phyloP scores from a whole-genome alignment of 2,113 vertebrate genomes.

The Uria aalge region DNA sequence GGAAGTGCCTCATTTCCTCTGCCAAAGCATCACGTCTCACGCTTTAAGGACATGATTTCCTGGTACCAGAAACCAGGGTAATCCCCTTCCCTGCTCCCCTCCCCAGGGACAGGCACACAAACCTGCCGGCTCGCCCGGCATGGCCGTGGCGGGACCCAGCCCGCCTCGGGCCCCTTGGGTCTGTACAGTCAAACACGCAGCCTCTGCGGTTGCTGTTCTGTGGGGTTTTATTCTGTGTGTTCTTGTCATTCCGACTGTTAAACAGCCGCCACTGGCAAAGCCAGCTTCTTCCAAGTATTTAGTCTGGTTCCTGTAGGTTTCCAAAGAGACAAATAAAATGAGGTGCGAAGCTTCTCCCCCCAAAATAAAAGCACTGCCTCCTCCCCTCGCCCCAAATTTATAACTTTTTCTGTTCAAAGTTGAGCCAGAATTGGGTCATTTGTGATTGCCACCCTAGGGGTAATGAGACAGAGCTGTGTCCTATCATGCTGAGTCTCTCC shows the following conservation, averaged over 20 bases:
- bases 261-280: background rate
- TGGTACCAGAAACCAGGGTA: background rate
- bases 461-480: background rate
- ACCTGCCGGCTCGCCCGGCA: background rate
- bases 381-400: no score
- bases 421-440: background rate
- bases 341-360: no score
- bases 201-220: background rate
- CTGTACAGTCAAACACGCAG: fast-evolving
- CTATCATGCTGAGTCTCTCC: background rate
- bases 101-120: no score
- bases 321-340: background rate
- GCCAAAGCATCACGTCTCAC: background rate
- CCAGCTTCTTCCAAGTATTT: background rate
- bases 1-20: background rate
- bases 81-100: background rate
- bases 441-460: background rate
- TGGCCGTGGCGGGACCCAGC: background rate
- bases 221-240: background rate
- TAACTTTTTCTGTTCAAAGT: background rate
- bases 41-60: background rate
- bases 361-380: background rate
- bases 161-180: no score
- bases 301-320: background rate
- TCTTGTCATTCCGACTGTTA: background rate